Percentiles rank a stretch among this genome's conserved stretches.
Conservation (phyloP, 2,888 invertebrate species). For the Balanococcus diminutus region DNA sequence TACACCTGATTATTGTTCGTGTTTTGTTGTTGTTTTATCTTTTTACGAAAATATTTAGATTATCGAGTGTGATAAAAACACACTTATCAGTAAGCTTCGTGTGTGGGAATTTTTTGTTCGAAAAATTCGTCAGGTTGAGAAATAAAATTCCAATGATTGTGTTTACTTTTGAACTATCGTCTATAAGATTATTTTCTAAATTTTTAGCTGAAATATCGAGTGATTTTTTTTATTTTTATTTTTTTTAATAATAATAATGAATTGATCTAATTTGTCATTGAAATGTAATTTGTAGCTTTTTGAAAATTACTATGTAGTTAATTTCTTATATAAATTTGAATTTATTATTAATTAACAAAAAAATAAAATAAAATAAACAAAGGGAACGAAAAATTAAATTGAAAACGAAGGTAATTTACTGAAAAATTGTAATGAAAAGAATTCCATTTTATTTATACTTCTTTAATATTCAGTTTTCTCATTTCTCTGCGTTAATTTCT, state of each 20-base stretch:
- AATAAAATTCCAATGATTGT: slow-evolving; percentile 25
- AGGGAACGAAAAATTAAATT: background rate
- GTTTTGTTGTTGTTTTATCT: background rate
- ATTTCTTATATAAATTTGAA: too few relatives aligned
- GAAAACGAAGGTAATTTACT: background rate
- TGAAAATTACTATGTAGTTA: too few relatives aligned
- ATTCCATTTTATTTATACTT: background rate
- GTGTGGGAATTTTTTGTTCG: slow-evolving; percentile 46
- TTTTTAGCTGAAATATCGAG: too few relatives aligned
- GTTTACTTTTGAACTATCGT: background rate
- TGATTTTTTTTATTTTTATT: too few relatives aligned
- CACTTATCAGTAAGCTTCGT: background rate
- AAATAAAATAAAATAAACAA: too few relatives aligned
- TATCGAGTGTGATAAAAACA: background rate
- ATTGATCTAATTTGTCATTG: background rate
- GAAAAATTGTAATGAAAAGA: background rate
- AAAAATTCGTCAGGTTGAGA: slow-evolving; percentile 42
- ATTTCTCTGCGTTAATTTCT: background rate
- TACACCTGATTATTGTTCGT: background rate
- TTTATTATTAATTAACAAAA: too few relatives aligned
- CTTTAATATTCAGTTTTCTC: too few relatives aligned
- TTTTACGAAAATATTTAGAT: background rate
- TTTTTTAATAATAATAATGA: too few relatives aligned
- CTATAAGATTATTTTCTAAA: too few relatives aligned
- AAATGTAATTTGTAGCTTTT: background rate